Evolutionary conservation across 2,113 vertebrate genomes (phyloP), one percentile per base, ranked within the genome.

Genomic region (Acrocephalus arundinaceus): DNA sequence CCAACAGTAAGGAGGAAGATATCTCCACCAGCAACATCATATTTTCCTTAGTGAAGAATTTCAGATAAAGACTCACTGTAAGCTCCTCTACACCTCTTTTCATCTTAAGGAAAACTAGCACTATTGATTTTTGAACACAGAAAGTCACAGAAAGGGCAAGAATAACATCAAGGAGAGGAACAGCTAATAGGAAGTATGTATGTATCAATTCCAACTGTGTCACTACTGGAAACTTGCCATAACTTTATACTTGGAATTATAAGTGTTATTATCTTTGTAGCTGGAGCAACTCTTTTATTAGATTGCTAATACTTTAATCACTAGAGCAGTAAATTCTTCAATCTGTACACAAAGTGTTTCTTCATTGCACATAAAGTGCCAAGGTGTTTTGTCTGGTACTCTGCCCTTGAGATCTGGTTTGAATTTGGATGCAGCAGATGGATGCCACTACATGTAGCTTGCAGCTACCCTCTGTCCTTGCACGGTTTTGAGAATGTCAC

Each of bases 361-460:
- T 70, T 80, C 68, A 74, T 28, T 23, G n/a, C 59, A 75, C 17
- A 65, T 45, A 63, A 86, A 81, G 7, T 55, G 67, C 25, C 48
- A 67, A 84, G 58, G 83, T 86, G 51, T 75, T 94, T 92, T 66
- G 43, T 86, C 72, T 90, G 72, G 61, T 78, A 22, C 30, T 81
- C 22, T 87, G 89, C 39, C 89, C 89, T 94, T 84, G 83, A 87
- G 80, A 89, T 83, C 27, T 67, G 57, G 27, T 68, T 84, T 87
- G 83, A 87, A 92, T 87, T 74, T 63, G 61, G 73, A 93, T 87
- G 86, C 52, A 97, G 87, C 45, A 89, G 79, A 89, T 71, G 65
- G 72, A 86, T 9, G 9, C 30, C 52, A 39, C 52, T 25, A 59
- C 13, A 39, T 5, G 30, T 39, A 81, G 59, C 68, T 63, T 90